Base-by-base conservation (phyloP, 2,113 vertebrate genomes). In the Corynorhinus townsendii region DNA sequence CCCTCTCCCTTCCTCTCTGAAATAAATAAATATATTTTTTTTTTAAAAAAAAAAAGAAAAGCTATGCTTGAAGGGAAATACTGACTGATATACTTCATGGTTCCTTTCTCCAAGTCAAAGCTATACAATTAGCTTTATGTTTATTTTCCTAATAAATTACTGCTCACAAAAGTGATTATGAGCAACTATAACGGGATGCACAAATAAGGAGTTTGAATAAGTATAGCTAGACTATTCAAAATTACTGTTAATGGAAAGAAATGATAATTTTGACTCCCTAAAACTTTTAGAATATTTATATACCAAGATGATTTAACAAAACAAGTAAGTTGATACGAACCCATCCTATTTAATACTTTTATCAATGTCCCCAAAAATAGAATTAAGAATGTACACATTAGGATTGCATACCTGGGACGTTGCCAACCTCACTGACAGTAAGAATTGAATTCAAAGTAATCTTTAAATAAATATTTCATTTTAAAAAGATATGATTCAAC, bases 401-500 rank as follows among this genome's bases (percentile, higher is more conserved):
- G 33, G 38, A 71, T 0, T n/a, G 20, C 15, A 66, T 7, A 47
- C 0, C 24, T 11, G 26, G 38, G 30, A 15, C 11, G 45, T 0
- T 72, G 40, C 22, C 81, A 66, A 83, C 6, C 22, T 45, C 38
- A 92, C 0, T 38, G 40, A 86, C 86, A 82, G 54, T 43, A 49
- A 47, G 16, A 89, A 68, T 5, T 64, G 45, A 82, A 56, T 38
- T 75, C 47, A 64, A 95, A 89, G 43, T 47, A 73, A 95, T 38
- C 52, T 71, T 90, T 66, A 82, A 16, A 80, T 38, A 82, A 72
- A 30, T 62, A 64, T 10, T 47, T 38, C 38, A 69, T n/a, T 72
- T 82, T 47, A 76, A 90, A 90, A 80, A 80, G 22, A 71, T 43
- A 38, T 76, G 83, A 77, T n/a, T 88, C 47, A 87, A 82, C 11